These are phyloP conservation scores for Pimpla rufipes DNA, from an alignment of 2,888 invertebrate species.

Conservation along the genomic window DNA sequence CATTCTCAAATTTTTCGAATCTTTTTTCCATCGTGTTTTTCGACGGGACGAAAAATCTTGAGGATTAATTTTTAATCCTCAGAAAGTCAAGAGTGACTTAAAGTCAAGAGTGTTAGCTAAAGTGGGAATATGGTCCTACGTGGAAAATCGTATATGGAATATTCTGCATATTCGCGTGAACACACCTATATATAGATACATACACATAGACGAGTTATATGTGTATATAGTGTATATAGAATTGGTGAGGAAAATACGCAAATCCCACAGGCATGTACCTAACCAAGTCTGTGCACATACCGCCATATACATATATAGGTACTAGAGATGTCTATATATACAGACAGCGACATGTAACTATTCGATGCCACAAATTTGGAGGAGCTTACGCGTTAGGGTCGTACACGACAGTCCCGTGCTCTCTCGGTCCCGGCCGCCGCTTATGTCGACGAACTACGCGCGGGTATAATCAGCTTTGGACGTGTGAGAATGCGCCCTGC, in stretches of 20 bases:
- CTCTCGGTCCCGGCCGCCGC: neutral
- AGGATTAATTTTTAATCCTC: no score
- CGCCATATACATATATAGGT: no score
- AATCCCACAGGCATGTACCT: neutral
- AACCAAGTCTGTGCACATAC: neutral
- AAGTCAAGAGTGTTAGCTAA: neutral
- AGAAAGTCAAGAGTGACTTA: no score
- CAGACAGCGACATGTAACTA: neutral
- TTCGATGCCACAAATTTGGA: constrained; percentile 14
- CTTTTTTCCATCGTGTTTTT: no score
- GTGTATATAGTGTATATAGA: neutral
- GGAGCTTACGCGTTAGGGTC: constrained; percentile 13
- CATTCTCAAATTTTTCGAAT: no score
- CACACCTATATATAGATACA: no score
- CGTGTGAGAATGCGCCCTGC: constrained; percentile 2
- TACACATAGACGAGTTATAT: neutral
- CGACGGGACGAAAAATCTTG: no score
- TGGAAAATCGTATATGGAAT: neutral
- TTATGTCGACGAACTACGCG: constrained; percentile 1
- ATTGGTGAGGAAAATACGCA: neutral
- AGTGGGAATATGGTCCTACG: neutral
- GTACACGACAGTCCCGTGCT: constrained; percentile 8
- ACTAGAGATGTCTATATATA: neutral
- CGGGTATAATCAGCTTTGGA: constrained; percentile 17
- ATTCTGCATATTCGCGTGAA: neutral